These are phyloP conservation scores for Chironomus striatipennis DNA, from an alignment of 1,140 invertebrate species.

Conservation along the genomic window DNA sequence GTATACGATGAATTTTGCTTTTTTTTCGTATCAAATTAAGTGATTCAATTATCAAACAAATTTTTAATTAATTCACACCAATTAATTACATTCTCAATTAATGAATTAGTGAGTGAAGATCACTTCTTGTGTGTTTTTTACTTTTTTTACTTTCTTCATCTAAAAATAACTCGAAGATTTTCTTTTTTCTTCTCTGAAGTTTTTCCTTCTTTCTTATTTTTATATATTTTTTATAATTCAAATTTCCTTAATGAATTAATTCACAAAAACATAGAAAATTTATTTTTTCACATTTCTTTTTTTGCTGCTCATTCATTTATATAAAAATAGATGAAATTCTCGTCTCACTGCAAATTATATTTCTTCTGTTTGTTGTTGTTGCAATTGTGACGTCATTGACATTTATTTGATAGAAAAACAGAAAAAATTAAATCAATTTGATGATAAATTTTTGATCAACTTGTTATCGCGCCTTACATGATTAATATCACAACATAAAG, in stretches of 20 bases:
- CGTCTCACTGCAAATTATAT: neutral
- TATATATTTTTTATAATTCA: neutral
- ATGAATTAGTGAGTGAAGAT: neutral
- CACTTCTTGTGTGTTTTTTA: neutral
- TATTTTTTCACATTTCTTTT: neutral
- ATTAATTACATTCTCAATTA: neutral
- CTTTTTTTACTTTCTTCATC: neutral
- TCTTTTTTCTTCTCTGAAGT: neutral
- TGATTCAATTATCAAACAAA: constrained; percentile 4
- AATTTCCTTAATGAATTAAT: constrained; percentile 1
- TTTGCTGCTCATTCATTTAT: no score
- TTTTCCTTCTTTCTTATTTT: neutral
- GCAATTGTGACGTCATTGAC: constrained; percentile 1
- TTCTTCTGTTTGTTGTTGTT: no score
- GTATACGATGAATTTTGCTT: neutral
- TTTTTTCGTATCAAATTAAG: neutral
- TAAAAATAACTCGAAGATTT: neutral
- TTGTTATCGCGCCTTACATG: no score
- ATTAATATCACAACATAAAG: neutral
- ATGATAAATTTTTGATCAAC: no score
- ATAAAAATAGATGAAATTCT: neutral
- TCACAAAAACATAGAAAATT: neutral
- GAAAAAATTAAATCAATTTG: no score
- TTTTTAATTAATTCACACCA: constrained; percentile 4
- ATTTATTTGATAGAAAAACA: neutral